Conservation (phyloP, 2,113 vertebrate genomes). For the Natator depressus region DNA sequence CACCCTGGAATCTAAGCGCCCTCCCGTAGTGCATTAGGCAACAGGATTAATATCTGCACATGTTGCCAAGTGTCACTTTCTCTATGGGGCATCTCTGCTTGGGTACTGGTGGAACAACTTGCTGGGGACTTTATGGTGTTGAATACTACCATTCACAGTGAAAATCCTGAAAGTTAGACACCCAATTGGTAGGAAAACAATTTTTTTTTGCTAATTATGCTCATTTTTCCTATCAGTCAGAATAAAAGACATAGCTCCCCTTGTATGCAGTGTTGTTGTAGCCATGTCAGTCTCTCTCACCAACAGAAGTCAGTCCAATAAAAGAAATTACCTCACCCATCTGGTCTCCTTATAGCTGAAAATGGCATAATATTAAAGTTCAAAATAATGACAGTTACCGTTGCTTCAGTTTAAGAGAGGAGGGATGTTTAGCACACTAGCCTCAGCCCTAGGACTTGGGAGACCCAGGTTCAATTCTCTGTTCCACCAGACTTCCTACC, state of each 20-base stretch:
- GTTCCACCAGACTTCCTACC: not conserved
- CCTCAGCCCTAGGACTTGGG: too few species aligned
- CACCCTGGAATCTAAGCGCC: too few species aligned
- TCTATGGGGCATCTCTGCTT: not conserved
- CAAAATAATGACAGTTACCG: constrained; percentile 15
- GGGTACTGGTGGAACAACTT: not conserved
- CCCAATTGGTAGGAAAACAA: not conserved
- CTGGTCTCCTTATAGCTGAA: not conserved
- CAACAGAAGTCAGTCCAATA: too few species aligned
- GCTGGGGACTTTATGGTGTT: not conserved
- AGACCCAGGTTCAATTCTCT: too few species aligned
- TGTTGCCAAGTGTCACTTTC: too few species aligned
- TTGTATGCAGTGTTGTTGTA: not conserved
- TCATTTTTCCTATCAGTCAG: not conserved
- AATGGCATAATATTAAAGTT: not conserved
- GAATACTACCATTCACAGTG: not conserved
- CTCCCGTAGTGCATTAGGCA: too few species aligned
- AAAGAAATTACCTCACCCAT: too few species aligned
- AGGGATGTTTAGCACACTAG: too few species aligned
- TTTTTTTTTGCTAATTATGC: constrained; percentile 20
- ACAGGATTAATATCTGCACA: too few species aligned
- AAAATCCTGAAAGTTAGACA: not conserved
- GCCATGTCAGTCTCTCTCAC: too few species aligned
- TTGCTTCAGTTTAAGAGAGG: not conserved
- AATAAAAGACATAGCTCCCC: not conserved